These are phyloP conservation scores for Kradibia gibbosae DNA, from an alignment of 1,140 invertebrate species.

Conservation along the genomic window DNA sequence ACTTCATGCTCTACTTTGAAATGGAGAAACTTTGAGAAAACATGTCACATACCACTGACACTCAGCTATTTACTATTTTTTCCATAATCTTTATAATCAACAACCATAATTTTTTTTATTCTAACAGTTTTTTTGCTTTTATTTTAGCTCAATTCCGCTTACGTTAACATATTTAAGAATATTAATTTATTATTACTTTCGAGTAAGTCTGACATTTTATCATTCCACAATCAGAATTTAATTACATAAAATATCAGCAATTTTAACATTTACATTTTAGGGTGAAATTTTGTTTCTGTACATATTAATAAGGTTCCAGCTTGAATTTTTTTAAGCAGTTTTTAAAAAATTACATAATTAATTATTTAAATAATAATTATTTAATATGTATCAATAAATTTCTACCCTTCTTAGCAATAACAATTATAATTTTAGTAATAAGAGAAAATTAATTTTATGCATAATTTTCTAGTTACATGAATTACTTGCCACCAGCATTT, in stretches of 20 bases:
- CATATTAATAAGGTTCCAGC: background rate
- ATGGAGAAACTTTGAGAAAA: constrained; percentile 41
- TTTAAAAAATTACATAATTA: too few species aligned
- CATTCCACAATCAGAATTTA: constrained; percentile 13
- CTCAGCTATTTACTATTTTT: constrained; percentile 42
- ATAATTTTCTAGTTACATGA: background rate
- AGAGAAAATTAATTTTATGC: background rate
- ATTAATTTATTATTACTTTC: background rate
- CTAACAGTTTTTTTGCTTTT: constrained; percentile 18
- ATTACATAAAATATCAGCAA: constrained; percentile 9
- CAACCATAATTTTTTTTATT: constrained; percentile 40
- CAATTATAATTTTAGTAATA: too few species aligned
- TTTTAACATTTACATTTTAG: constrained; percentile 3
- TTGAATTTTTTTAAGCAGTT: background rate
- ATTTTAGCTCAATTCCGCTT: constrained; percentile 28
- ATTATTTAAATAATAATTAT: too few species aligned
- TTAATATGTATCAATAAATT: too few species aligned
- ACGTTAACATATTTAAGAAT: constrained; percentile 26
- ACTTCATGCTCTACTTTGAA: background rate
- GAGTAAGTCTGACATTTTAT: background rate
- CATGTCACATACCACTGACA: constrained; percentile 36
- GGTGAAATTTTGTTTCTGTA: background rate
- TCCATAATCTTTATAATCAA: background rate
- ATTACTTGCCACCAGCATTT: background rate
- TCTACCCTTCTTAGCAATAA: too few species aligned